Evolutionary conservation across 2,113 vertebrate species (phyloP).

Genomic region (Neogobius melanostomus): DNA sequence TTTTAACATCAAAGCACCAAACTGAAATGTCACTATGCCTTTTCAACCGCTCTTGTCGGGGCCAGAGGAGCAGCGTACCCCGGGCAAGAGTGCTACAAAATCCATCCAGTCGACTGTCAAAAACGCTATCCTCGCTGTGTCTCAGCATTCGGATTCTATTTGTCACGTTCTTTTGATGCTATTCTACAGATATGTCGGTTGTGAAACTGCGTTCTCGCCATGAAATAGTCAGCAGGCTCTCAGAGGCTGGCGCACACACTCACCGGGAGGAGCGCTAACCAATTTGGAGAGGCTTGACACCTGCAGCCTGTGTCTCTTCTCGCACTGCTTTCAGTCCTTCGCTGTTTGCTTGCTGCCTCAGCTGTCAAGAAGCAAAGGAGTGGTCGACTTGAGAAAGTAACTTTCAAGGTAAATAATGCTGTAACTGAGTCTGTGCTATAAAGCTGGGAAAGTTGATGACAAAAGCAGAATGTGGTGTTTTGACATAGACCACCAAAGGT

Average conservation of each 20-base stretch:
- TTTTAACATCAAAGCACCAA: conserved; percentile 56
- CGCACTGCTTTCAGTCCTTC: conserved; percentile 12
- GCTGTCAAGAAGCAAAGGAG: conserved; percentile 49
- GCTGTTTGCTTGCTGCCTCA: conserved; percentile 42
- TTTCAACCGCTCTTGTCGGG: conserved; percentile 56
- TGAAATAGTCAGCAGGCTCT: conserved; percentile 25
- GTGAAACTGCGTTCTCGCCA: conserved; percentile 33
- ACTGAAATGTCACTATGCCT: conserved; percentile 73
- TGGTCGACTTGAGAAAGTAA: conserved; percentile 40
- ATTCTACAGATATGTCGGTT: conserved; percentile 37
- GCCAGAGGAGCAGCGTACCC: conserved; percentile 43
- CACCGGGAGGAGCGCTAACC: conserved; percentile 50
- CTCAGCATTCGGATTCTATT: conserved; percentile 47
- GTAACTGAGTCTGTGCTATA: too few relatives aligned
- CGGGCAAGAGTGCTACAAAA: conserved; percentile 28
- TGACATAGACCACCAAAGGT: too few relatives aligned
- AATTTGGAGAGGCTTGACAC: conserved; percentile 66
- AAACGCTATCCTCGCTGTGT: conserved; percentile 46
- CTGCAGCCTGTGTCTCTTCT: conserved; percentile 38
- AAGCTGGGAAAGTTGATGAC: neutral
- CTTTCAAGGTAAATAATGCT: conserved; percentile 6
- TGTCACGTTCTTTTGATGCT: conserved; percentile 49
- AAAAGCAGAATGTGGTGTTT: neutral
- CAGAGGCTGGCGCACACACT: conserved; percentile 27
- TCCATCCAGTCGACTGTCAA: conserved; percentile 53